Evolutionary conservation across 1,140 invertebrate species (phyloP).

Genomic region (Chrysoperla carnea): DNA sequence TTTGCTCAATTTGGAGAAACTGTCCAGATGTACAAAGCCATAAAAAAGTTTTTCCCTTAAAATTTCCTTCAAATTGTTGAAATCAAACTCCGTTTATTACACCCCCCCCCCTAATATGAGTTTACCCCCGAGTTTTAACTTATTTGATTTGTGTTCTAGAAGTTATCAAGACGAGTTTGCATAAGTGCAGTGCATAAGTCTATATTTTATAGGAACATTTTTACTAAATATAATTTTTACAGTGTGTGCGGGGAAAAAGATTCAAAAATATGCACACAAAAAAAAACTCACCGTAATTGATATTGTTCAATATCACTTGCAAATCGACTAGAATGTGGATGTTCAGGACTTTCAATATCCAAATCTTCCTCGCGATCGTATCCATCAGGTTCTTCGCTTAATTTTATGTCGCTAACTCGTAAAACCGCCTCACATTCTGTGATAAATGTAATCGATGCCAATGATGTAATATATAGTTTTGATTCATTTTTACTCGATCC

Average conservation of each 20-base stretch:
- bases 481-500: constrained; percentile 47
- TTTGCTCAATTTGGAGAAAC: no score
- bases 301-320: constrained; percentile 23
- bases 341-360: constrained; percentile 27
- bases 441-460: constrained; percentile 32
- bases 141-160: no score
- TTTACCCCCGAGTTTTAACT: no score
- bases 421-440: constrained; percentile 38
- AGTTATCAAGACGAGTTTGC: no score
- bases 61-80: no score
- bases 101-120: no score
- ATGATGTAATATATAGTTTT: constrained; percentile 34
- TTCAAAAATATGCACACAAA: constrained; percentile 2
- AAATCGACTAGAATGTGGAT: constrained; percentile 29
- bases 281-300: constrained; percentile 22
- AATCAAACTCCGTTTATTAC: no score
- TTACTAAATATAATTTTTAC: neutral
- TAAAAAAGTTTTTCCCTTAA: no score
- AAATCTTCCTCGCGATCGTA: constrained; percentile 21
- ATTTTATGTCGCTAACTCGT: constrained; percentile 21
- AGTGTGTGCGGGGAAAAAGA: neutral
- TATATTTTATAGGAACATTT: neutral
- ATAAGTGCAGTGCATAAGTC: no score
- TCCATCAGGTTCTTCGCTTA: constrained; percentile 12
- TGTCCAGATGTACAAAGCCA: no score